phyloP scores from a whole-genome alignment of 2,888 invertebrate species.

The Temnothorax rugatulus region DNA sequence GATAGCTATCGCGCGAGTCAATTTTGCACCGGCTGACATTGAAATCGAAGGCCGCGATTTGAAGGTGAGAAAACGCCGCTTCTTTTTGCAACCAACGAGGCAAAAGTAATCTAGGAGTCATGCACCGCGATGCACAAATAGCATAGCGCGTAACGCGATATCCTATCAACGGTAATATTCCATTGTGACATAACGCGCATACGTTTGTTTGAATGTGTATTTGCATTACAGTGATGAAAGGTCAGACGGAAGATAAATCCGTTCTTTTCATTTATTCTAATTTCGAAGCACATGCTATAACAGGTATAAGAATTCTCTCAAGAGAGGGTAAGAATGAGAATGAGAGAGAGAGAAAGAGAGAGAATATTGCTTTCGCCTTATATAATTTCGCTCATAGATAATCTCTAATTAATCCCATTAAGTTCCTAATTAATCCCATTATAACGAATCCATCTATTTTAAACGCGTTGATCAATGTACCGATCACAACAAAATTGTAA shows the following conservation, averaged over 20 bases:
- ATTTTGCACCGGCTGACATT: constrained; percentile 44
- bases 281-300: not conserved
- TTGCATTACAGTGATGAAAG: not conserved
- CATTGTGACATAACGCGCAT: constrained; percentile 42
- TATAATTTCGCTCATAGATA: not conserved
- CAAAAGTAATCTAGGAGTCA: constrained; percentile 62
- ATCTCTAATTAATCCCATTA: not conserved
- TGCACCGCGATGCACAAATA: constrained; percentile 59
- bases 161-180: constrained; percentile 43
- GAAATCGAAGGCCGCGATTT: constrained; percentile 40
- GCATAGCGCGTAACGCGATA: constrained; percentile 23
- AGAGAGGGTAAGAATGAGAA: not conserved
- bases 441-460: not conserved
- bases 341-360: not conserved
- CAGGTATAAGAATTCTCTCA: constrained; percentile 3
- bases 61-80: constrained; percentile 40
- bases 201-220: constrained; percentile 19
- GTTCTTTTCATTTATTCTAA: not conserved
- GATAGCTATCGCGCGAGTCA: constrained; percentile 54
- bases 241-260: not conserved
- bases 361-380: not conserved
- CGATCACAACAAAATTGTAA: not conserved
- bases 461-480: not conserved
- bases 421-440: not conserved
- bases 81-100: constrained; percentile 15